Evolutionary conservation across 2,113 vertebrate genomes (phyloP).

Genomic region (Pitta sordida): DNA sequence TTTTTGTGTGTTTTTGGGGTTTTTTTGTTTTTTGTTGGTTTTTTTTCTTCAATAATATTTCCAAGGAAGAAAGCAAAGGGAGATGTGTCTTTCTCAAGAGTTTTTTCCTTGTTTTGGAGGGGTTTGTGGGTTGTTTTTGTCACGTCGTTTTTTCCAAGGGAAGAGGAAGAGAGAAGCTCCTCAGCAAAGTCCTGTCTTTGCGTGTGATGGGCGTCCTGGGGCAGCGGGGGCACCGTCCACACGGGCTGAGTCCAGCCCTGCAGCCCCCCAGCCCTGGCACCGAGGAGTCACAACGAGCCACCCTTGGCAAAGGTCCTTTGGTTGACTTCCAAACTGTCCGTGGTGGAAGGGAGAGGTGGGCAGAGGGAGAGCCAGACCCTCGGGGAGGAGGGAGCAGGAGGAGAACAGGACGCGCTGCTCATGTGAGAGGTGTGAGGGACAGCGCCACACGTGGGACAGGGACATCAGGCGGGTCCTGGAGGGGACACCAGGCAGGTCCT

Average conservation of each 20-base stretch:
- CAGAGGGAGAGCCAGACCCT: slow-evolving; percentile 48
- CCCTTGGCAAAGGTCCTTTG: slow-evolving; percentile 75
- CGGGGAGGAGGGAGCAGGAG: background rate
- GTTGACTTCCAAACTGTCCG: slow-evolving; percentile 74
- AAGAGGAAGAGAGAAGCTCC: slow-evolving; percentile 74
- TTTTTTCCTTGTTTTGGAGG: background rate
- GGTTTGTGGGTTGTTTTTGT: background rate
- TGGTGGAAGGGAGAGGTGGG: slow-evolving; percentile 53
- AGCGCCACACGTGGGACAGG: too few species aligned
- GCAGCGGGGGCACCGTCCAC: background rate
- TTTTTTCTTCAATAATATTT: slow-evolving; percentile 70
- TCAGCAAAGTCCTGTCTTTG: slow-evolving; percentile 72
- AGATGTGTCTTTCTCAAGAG: slow-evolving; percentile 58
- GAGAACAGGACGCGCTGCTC: background rate
- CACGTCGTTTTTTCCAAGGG: slow-evolving; percentile 62
- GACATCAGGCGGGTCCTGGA: too few species aligned
- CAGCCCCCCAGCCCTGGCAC: background rate
- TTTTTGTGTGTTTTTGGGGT: background rate
- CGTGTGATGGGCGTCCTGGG: slow-evolving; percentile 54
- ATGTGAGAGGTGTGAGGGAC: too few species aligned
- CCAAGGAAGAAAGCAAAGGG: slow-evolving; percentile 76
- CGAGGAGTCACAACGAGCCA: slow-evolving; percentile 40
- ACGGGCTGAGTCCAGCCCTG: slow-evolving; percentile 6
- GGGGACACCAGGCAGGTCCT: background rate
- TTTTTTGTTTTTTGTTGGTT: background rate